phyloP scores from a whole-genome alignment of 1,140 invertebrate genomes.

The Achroia grisella region DNA sequence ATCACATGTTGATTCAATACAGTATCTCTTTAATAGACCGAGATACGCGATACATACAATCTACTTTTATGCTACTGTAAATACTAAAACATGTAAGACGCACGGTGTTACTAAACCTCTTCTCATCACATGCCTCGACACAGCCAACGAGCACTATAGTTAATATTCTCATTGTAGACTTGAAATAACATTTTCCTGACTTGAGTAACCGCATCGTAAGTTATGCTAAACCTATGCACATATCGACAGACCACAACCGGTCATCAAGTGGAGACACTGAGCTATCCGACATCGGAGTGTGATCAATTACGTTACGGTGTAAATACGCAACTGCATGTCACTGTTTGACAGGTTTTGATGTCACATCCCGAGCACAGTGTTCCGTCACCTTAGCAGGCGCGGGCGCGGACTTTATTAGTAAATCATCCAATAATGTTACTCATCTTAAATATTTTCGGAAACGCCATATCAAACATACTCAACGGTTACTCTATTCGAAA shows the following conservation, averaged over 20 bases:
- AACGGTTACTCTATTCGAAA: constrained; percentile 8
- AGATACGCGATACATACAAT: constrained; percentile 31
- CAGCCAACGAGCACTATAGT: constrained; percentile 70
- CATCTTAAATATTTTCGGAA: not conserved
- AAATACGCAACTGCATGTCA: constrained; percentile 72
- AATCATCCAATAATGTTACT: no score
- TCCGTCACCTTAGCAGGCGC: constrained; percentile 67
- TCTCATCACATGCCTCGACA: constrained; percentile 71
- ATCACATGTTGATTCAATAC: constrained; percentile 23
- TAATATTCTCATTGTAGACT: constrained; percentile 70
- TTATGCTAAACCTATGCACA: constrained; percentile 72
- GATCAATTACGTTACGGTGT: constrained; percentile 49
- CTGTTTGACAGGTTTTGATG: constrained; percentile 72
- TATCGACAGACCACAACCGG: constrained; percentile 50
- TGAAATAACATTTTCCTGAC: constrained; percentile 69
- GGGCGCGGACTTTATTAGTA: constrained; percentile 31
- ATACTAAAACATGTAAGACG: constrained; percentile 61
- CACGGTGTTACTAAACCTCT: constrained; percentile 72
- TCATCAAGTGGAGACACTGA: constrained; percentile 33
- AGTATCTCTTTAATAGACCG: constrained; percentile 32
- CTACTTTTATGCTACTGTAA: constrained; percentile 55
- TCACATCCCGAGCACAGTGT: constrained; percentile 74
- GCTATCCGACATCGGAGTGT: constrained; percentile 30
- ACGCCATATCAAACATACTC: not conserved
- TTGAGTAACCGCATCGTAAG: constrained; percentile 69